Evolutionary conservation across 2,113 vertebrate species (phyloP).

Genomic region (Zosterops lateralis): DNA sequence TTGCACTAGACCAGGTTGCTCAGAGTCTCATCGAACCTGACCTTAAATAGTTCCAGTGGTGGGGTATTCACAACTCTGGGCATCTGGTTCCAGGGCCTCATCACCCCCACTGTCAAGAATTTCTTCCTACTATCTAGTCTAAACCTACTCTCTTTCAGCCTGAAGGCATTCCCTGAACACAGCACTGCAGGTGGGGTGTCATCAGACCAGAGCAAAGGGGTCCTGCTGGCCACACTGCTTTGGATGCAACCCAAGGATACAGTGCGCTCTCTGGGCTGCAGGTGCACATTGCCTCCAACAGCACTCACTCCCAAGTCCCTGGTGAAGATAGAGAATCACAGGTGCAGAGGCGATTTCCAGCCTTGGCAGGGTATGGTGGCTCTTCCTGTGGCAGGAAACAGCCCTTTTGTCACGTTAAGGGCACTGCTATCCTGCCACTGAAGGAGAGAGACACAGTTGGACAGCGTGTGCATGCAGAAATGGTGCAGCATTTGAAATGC

Average conservation of each 20-base stretch:
- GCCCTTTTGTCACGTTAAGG: fast-evolving
- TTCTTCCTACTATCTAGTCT: neutral
- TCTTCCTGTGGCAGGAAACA: neutral
- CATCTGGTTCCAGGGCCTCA: neutral
- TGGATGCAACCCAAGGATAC: too few relatives aligned
- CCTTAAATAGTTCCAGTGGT: too few relatives aligned
- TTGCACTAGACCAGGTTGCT: neutral
- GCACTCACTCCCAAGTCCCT: too few relatives aligned
- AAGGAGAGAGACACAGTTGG: fast-evolving
- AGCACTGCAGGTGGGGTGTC: neutral
- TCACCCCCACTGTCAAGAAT: neutral
- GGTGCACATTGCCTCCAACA: neutral
- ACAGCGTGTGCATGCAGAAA: fast-evolving
- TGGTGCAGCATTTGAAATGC: neutral
- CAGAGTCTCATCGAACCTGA: neutral
- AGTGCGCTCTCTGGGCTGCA: fast-evolving
- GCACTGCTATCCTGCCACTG: too few relatives aligned
- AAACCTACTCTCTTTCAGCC: neutral
- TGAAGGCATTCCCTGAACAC: neutral
- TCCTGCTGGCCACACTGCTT: neutral
- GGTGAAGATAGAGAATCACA: neutral
- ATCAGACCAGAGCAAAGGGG: neutral
- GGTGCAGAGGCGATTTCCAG: neutral
- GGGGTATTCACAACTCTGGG: too few relatives aligned
- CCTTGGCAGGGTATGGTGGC: too few relatives aligned